These are phyloP conservation scores for Nomada goodeniana DNA, from an alignment of 2,888 invertebrate genomes.

Conservation along the genomic window DNA sequence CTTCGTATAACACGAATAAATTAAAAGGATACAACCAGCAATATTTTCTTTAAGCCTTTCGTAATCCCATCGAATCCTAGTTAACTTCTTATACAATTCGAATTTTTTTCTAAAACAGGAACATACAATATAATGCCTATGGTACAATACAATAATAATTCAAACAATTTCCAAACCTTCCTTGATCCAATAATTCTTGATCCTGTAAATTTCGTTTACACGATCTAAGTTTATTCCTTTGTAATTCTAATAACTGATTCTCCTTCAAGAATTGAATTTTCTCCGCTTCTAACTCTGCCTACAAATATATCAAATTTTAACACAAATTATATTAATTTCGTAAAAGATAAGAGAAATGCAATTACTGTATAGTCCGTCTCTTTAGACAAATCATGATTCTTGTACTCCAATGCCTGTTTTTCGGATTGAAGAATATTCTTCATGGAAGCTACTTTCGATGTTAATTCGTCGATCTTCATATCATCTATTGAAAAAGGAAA, in stretches of 20 bases:
- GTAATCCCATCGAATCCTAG: constrained; percentile 72
- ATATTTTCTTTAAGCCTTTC: constrained; percentile 44
- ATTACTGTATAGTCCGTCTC: constrained; percentile 34
- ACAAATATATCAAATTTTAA: constrained; percentile 28
- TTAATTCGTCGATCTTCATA: constrained; percentile 32
- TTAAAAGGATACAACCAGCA: constrained; percentile 72
- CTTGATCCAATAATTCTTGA: constrained; percentile 61
- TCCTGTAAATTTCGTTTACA: constrained; percentile 64
- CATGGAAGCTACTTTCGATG: constrained; percentile 20
- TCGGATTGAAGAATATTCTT: constrained; percentile 25
- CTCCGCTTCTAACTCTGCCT: constrained; percentile 67
- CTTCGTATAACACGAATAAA: background rate
- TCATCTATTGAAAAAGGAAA: constrained; percentile 39
- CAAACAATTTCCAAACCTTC: constrained; percentile 57
- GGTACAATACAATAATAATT: constrained; percentile 1
- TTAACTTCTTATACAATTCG: constrained; percentile 66
- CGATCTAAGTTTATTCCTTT: constrained; percentile 58
- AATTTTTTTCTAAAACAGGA: constrained; percentile 64
- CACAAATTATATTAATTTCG: background rate
- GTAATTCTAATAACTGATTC: constrained; percentile 53
- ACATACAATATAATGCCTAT: background rate
- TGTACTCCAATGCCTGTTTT: constrained; percentile 38
- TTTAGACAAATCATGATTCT: constrained; percentile 38
- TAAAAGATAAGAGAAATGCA: background rate
- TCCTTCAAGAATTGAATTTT: constrained; percentile 57